These are phyloP conservation scores for Leucophenga varia DNA, from an alignment of 1,140 invertebrate species.

Conservation along the genomic window DNA sequence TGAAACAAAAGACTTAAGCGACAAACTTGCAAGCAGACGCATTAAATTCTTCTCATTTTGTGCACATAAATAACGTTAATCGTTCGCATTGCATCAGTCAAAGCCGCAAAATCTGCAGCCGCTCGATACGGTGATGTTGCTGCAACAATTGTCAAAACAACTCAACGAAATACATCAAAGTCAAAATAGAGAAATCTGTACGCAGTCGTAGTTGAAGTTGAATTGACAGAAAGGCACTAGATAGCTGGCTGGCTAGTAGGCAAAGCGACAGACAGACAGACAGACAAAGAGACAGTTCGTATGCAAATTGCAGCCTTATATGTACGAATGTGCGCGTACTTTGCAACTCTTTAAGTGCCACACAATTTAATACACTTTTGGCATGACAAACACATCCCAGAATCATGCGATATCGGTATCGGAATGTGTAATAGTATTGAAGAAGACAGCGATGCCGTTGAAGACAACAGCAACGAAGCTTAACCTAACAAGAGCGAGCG, in stretches of 20 bases:
- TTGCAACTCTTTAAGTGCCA: conserved; percentile 39
- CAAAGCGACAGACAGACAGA: too few species aligned
- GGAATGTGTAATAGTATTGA: too few species aligned
- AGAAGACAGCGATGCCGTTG: too few species aligned
- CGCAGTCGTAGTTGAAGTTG: conserved; percentile 8
- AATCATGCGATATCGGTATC: too few species aligned
- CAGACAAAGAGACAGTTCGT: conserved; percentile 18
- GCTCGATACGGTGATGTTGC: too few species aligned
- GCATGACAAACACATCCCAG: conserved; percentile 53
- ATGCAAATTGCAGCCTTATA: conserved; percentile 22
- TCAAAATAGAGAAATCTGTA: conserved; percentile 39
- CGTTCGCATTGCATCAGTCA: conserved; percentile 11
- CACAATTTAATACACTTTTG: conserved; percentile 54
- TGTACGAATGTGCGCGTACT: too few species aligned
- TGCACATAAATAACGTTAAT: conserved; percentile 23
- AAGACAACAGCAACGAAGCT: conserved; percentile 12
- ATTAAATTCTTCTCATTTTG: conserved; percentile 49
- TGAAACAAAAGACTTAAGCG: conserved; percentile 1
- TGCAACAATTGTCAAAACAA: conserved; percentile 1
- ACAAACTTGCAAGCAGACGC: conserved; percentile 37
- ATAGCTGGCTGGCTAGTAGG: too few species aligned
- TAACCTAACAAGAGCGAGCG: background rate
- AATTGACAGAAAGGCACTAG: too few species aligned
- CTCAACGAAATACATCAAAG: conserved; percentile 41
- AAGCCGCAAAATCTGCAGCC: too few species aligned